Evolutionary conservation across 1,140 invertebrate genomes (phyloP), one percentile per base, ranked within the genome.

Genomic region (Proctacanthus coquilletti): DNA sequence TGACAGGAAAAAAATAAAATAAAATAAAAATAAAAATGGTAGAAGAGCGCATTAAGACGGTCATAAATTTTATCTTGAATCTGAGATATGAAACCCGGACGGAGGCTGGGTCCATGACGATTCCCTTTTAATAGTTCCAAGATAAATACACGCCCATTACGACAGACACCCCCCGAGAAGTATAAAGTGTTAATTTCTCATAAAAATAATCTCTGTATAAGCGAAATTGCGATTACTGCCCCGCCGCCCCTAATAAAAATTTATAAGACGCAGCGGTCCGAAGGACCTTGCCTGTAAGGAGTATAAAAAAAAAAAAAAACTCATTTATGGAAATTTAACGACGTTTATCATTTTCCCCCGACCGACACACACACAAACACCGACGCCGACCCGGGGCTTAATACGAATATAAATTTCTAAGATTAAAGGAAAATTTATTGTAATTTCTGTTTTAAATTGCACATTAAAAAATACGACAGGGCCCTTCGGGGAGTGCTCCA

Each of bases 251-350:
- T 27, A 27, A 27, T 27, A 27, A 27, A 27, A 27, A 27, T 13
- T 27, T 8, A 13, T 27, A 27, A 27, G 23, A 27, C 23, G 23
- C 13, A 8, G 23, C 23, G 23, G 23, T n/a, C n/a, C n/a, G n/a
- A n/a, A n/a, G n/a, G n/a, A n/a, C n/a, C n/a, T n/a, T n/a, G n/a
- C n/a, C n/a, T 27, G 23, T 27, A 13, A 27, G 23, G 23, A 13
- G 13, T 27, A 27, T 9, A 27, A 27, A 9, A 13, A 27, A 27
- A 27, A 13, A 27, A 27, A 9, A 27, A 27, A 27, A 27, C 23
- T 27, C 23, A 27, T 33, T 34, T 34, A 34, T 34, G 32, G 11
- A 4, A 34, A 34, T 34, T 34, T 34, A 34, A 34, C 32, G 32
- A 34, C 32, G 14, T 34, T 34, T 34, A 34, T 34, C 32, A 34